These are phyloP conservation scores for Vireo griseus DNA, from an alignment of 2,797 vertebrate genomes.

Conservation along the genomic window DNA sequence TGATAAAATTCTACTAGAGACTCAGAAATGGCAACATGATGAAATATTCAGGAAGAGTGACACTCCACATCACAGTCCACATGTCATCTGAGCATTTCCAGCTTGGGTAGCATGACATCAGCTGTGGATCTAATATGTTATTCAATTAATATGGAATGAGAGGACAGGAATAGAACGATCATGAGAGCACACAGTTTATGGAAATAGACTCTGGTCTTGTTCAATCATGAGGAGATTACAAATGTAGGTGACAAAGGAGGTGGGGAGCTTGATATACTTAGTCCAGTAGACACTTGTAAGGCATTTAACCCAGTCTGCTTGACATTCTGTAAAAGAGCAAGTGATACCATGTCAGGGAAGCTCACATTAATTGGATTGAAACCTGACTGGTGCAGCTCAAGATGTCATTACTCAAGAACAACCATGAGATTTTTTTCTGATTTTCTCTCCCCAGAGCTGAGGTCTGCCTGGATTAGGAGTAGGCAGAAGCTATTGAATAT, in stretches of 20 bases:
- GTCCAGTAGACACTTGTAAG: neutral
- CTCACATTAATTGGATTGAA: neutral
- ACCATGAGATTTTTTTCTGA: neutral
- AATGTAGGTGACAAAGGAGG: neutral
- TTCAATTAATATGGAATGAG: neutral
- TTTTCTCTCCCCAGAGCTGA: neutral
- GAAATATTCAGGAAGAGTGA: neutral
- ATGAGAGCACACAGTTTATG: neutral
- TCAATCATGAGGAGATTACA: neutral
- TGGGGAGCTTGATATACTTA: neutral
- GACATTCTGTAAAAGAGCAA: neutral
- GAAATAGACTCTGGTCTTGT: neutral
- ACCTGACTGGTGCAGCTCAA: neutral
- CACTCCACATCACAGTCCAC: neutral
- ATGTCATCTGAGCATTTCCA: neutral
- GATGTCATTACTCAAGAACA: neutral
- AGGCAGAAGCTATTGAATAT: neutral
- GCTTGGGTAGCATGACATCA: neutral
- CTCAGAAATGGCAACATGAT: neutral
- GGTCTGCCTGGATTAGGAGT: neutral
- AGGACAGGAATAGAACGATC: neutral
- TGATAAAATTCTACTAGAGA: neutral
- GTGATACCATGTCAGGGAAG: neutral
- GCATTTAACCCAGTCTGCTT: neutral
- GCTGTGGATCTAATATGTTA: neutral